Percentiles rank a stretch among this genome's conserved stretches.
phyloP scores from a whole-genome alignment of 1,140 invertebrate genomes.

The Cyclina sinensis region DNA sequence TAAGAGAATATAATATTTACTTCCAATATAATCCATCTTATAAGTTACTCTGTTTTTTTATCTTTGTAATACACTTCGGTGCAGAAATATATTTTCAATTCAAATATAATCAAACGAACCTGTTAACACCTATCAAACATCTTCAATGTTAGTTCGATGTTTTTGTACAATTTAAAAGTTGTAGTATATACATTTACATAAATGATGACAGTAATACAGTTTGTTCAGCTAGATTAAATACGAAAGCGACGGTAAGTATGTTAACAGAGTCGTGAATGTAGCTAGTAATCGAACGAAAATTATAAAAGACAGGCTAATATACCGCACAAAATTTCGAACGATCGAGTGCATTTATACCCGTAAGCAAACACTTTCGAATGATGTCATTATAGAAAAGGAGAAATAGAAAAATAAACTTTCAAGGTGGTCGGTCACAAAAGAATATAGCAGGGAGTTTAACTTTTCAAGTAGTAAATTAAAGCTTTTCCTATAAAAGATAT shows the following conservation, averaged over 20 bases:
- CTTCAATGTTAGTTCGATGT: no score
- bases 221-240: slow-evolving; percentile 13
- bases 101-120: no score
- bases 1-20: background rate
- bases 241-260: slow-evolving; percentile 7
- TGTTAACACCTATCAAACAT: no score
- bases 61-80: no score
- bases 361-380: background rate
- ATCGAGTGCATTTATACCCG: background rate
- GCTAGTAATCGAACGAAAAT: background rate
- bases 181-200: background rate
- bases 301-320: background rate
- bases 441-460: no score
- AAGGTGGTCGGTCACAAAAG: background rate
- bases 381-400: background rate
- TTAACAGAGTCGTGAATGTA: background rate
- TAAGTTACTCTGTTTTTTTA: background rate
- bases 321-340: background rate
- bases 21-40: background rate
- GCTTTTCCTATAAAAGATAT: background rate
- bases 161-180: no score
- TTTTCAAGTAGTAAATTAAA: background rate
- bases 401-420: background rate
- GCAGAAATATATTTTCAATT: no score
- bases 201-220: background rate